Base-by-base conservation (phyloP, 2,797 vertebrate genomes). In the Thaleichthys pacificus region DNA sequence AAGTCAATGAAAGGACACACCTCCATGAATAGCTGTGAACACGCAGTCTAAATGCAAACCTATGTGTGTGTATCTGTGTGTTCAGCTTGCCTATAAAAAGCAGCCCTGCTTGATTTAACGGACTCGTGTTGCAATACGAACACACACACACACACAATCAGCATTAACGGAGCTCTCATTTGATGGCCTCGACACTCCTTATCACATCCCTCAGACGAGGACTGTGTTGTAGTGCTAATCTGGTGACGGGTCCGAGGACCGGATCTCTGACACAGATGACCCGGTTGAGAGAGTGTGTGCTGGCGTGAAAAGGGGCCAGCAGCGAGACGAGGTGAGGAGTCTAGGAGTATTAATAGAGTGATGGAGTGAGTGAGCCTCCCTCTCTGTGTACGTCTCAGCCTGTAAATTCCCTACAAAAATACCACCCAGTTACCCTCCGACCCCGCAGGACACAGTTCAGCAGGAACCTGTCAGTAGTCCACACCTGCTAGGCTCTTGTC, bases 371-470 rank as follows among this genome's bases (percentile, higher is more conserved):
- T 38, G 75, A 72, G 73, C 28, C 71, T 81, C 74, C 35, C 58
- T 76, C 76, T 11, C 63, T 70, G 80, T 80, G 81, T 84, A 84
- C 69, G n/a, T 84, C 80, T 76, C 71, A 28, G 72, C 87, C 87
- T 89, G 89, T 89, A 90, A 91, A 93, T 91, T 91, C 88, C 77
- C 84, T 8, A 82, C 91, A 86, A 77, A 91, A 93, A 93, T 93
- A 91, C 91, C 87, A 89, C 78, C 73, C 83, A 80, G 89, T 93
- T 92, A 88, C 76, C 90, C 90, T 92, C 84, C 91, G 88, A 93
- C 91, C 91, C 78, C 80, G 80, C 76, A 80, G 81, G 83, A 82
- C 87, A 85, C 72, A 70, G 87, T 89, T 91, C 83, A 90, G 81
- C 77, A 70, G 75, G 78, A 70, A 66, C 32, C 78, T 15, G 77